Percentiles rank a stretch among this genome's conserved stretches.
phyloP scores from a whole-genome alignment of 2,113 vertebrate genomes.

The Eclectus roratus region DNA sequence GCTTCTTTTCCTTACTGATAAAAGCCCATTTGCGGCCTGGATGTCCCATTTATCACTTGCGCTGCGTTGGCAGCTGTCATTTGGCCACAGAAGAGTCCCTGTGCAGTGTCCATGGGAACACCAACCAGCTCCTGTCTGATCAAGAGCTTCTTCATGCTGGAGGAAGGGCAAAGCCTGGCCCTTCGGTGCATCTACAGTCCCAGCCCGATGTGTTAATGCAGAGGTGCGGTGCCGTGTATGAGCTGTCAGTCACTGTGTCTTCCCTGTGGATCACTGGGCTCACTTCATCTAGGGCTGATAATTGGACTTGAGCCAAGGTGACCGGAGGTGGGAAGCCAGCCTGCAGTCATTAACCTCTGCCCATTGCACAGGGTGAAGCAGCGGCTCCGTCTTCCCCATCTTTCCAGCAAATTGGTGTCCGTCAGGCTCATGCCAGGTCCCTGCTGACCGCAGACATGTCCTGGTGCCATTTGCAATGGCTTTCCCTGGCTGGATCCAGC shows the following conservation, averaged over 20 bases:
- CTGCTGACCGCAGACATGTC: not conserved
- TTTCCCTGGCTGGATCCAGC: not conserved
- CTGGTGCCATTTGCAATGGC: not conserved
- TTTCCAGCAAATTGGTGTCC: not conserved
- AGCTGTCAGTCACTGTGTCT: not conserved
- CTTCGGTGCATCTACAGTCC: not conserved
- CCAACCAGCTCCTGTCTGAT: not conserved
- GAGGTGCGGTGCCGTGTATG: not conserved
- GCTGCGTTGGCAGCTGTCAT: not conserved
- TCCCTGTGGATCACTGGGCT: not conserved
- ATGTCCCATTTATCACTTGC: not conserved
- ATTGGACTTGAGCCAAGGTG: constrained; percentile 46
- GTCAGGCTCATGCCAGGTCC: not conserved
- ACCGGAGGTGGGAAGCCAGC: constrained; percentile 28
- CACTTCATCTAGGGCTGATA: constrained; percentile 45
- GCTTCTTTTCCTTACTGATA: not conserved
- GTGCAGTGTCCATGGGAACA: not conserved
- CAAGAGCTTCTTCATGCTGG: not conserved
- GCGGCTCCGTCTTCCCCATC: not conserved
- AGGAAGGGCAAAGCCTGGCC: not conserved
- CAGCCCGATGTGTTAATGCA: not conserved
- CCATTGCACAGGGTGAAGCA: not conserved
- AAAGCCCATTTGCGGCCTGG: not conserved
- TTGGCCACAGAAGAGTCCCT: not conserved
- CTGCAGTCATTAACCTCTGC: constrained; percentile 41